Evolutionary conservation across 2,797 vertebrate genomes (phyloP).

Genomic region (Sebastes umbrosus): DNA sequence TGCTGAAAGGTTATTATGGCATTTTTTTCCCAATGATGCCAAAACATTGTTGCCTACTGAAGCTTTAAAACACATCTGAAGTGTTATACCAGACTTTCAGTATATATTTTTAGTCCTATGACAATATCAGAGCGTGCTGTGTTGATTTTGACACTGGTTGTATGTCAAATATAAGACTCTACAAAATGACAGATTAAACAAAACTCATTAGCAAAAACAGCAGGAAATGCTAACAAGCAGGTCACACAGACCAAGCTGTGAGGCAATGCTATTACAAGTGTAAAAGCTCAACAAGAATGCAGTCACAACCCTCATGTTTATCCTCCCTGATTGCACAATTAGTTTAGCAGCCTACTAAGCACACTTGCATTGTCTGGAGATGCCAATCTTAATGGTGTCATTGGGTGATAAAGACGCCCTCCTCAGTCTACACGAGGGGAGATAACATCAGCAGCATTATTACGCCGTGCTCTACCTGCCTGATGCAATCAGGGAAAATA

Average conservation of each 20-base stretch:
- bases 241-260: not conserved
- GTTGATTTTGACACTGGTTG: slow-evolving; percentile 8
- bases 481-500: slow-evolving; percentile 74
- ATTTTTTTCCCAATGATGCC: too few species aligned
- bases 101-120: not conserved
- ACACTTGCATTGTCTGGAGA: slow-evolving; percentile 66
- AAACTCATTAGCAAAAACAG: not conserved
- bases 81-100: not conserved
- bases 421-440: slow-evolving; percentile 40
- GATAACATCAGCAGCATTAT: slow-evolving; percentile 69
- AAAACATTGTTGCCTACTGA: too few species aligned
- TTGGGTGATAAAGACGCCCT: slow-evolving; percentile 60
- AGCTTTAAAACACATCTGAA: not conserved
- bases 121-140: not conserved
- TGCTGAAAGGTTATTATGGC: too few species aligned
- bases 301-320: slow-evolving; percentile 33
- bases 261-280: not conserved
- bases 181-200: not conserved
- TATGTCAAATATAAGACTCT: slow-evolving; percentile 1
- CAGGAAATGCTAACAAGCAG: not conserved
- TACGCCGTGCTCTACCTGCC: slow-evolving; percentile 50
- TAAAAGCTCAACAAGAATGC: slow-evolving; percentile 32
- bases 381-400: slow-evolving; percentile 73
- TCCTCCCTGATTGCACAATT: slow-evolving; percentile 53
- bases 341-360: slow-evolving; percentile 36